phyloP scores from a whole-genome alignment of 2,113 vertebrate genomes.

The Clarias batrachus region DNA sequence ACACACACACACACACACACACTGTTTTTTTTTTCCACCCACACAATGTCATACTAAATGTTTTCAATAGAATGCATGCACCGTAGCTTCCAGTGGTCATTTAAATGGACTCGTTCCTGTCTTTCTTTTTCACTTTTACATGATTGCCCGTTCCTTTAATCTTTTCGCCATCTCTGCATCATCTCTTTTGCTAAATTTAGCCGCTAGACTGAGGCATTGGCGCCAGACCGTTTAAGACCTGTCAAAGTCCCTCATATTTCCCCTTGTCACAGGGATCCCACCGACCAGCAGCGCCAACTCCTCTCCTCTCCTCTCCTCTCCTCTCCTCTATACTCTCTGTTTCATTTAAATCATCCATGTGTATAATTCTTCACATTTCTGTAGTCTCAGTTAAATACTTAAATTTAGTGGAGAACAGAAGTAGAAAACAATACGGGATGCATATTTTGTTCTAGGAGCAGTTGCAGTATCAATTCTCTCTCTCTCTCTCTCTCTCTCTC shows the following conservation, averaged over 20 bases:
- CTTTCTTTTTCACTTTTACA: constrained; percentile 58
- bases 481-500: neutral
- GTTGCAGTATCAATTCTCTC: neutral
- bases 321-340: constrained; percentile 22
- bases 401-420: neutral
- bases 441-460: neutral
- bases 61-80: constrained; percentile 11
- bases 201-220: constrained; percentile 85
- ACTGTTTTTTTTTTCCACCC: neutral
- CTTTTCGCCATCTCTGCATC: constrained; percentile 81
- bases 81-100: constrained; percentile 57
- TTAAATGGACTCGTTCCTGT: constrained; percentile 64
- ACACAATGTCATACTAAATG: constrained; percentile 52
- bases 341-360: constrained; percentile 44
- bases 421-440: neutral
- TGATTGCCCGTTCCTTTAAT: constrained; percentile 64
- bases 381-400: constrained; percentile 41
- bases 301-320: constrained; percentile 63
- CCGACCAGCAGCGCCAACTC: constrained; percentile 67
- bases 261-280: constrained; percentile 85
- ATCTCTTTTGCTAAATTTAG: constrained; percentile 88
- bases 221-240: constrained; percentile 97
- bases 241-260: constrained; percentile 96
- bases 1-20: neutral
- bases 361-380: constrained; percentile 41